Evolutionary conservation across 2,888 invertebrate species (phyloP), one percentile per base, ranked within the genome.

Genomic region (Chrysopilus asiliformis): DNA sequence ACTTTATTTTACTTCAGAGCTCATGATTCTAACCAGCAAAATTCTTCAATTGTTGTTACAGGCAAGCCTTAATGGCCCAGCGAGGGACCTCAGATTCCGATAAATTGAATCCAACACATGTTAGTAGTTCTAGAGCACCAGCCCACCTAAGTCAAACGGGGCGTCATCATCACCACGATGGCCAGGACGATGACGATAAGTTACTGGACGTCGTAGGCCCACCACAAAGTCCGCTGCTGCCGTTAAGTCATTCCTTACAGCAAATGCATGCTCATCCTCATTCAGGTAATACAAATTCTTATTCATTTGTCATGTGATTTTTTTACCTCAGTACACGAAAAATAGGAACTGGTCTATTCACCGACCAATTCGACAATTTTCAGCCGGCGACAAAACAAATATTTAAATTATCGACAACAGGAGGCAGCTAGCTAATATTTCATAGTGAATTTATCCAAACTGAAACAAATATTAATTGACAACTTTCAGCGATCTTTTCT

Each of bases 161-260:
- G 10, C 54, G 62, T 25, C 57, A 58, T 43, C n/a, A n/a, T n/a
- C n/a, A n/a, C n/a, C 55, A 60, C 34, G 58, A 60, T 45, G 55
- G 54, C 50, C 68, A 74, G 49, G 83, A 84, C 45, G 87, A 89
- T 49, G 86, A 86, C 42, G 89, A 89, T 60, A 76, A 82, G 52
- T 70, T 81, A 17, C 65, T 89, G 54, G 89, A 89, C 61, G 89
- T 89, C 16, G 89, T 89, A 1, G 87, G 87, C 1, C 86, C 83
- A 19, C 76, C 85, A 34, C 85, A 86, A 53, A 82, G 82, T 48
- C 84, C 83, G 8, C 72, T 82, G 29, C 73, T 80, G 42, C 70
- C 71, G 7, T 64, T 72, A 41, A 59, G 61, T 46, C 63, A 64
- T 48, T 61, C 63, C 47, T 47, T 63, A 45, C 60, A 64, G 45